Base-by-base conservation (phyloP, 2,888 invertebrate species). In the Drosophila subquinaria region DNA sequence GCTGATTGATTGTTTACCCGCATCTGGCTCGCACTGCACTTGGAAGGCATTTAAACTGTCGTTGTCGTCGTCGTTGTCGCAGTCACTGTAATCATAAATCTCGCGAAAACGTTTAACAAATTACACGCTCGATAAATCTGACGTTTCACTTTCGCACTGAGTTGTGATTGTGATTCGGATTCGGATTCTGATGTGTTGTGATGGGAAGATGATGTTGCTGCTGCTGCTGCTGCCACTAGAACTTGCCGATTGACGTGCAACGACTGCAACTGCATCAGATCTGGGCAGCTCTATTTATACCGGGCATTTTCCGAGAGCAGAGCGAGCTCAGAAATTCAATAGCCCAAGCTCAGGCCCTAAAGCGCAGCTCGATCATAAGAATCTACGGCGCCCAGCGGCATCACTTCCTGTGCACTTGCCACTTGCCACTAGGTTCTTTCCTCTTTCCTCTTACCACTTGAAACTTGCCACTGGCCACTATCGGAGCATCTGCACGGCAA, bases 71-170 rank as follows among this genome's bases (percentile, higher is more conserved):
- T 15, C 10, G 33, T 33, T 33, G 11, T 13, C 43, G 56, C 86
- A 82, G 76, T 80, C 80, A 69, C 53, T 80, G 70, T 51, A 67
- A 71, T 88, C 86, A 89, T 86, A 86, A 86, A 86, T 86, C 81
- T 73, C 63, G 27, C 20, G 30, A 77, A 79, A 79, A 75, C 64
- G 79, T 70, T 69, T 40, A 50, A 35, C 81, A 84, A 86, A 86
- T 86, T 86, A 82, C 86, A 86, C 86, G 86, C 89, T 86, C 89
- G 89, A 89, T 86, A 89, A 86, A 89, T 68, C 74, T 77, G 79
- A 86, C 69, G 83, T 74, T 56, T 75, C 79, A 81, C 88, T 86
- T 76, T 68, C 48, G 52, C 66, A 40, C 53, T 66, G 60, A 56
- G 51, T 70, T 64, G 53, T 33, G 52, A 27, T 40, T 63, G 60